phyloP scores from a whole-genome alignment of 2,888 invertebrate genomes.

The Mesopsocus fuscifrons region DNA sequence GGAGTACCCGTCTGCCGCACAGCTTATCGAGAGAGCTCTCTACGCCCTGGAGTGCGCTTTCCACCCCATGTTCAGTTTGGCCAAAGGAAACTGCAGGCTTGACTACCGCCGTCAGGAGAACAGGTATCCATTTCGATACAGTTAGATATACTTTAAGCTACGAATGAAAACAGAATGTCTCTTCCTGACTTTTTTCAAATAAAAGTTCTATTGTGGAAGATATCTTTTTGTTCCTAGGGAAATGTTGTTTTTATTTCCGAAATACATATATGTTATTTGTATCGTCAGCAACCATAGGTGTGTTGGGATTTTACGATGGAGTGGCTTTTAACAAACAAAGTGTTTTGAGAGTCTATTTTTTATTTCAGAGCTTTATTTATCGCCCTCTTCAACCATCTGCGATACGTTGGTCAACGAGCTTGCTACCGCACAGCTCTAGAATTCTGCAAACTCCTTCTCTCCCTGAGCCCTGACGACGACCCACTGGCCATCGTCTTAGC shows the following conservation, averaged over 20 bases:
- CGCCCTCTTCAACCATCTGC: constrained; percentile 61
- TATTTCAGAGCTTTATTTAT: constrained; percentile 49
- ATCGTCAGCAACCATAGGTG: too few relatives aligned
- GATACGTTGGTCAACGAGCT: constrained; percentile 56
- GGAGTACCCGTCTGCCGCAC: constrained; percentile 57
- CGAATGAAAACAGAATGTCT: too few relatives aligned
- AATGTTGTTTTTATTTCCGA: too few relatives aligned
- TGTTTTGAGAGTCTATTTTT: constrained; percentile 12
- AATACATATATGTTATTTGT: too few relatives aligned
- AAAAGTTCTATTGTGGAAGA: too few relatives aligned
- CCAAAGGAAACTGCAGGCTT: constrained; percentile 49
- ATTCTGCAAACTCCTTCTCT: constrained; percentile 63
- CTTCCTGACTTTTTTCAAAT: too few relatives aligned
- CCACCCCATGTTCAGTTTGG: constrained; percentile 60
- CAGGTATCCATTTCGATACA: too few relatives aligned
- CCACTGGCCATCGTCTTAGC: constrained; percentile 56
- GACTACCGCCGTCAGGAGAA: constrained; percentile 68
- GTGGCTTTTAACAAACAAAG: too few relatives aligned
- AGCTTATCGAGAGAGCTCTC: constrained; percentile 58
- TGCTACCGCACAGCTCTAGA: constrained; percentile 77
- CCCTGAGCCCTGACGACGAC: constrained; percentile 53
- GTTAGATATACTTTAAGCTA: too few relatives aligned
- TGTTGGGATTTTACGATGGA: too few relatives aligned
- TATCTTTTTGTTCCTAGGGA: too few relatives aligned
- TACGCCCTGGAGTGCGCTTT: constrained; percentile 58